Evolutionary conservation across 2,888 invertebrate species (phyloP), one percentile per base, ranked within the genome.

Genomic region (Aplocera efformata): DNA sequence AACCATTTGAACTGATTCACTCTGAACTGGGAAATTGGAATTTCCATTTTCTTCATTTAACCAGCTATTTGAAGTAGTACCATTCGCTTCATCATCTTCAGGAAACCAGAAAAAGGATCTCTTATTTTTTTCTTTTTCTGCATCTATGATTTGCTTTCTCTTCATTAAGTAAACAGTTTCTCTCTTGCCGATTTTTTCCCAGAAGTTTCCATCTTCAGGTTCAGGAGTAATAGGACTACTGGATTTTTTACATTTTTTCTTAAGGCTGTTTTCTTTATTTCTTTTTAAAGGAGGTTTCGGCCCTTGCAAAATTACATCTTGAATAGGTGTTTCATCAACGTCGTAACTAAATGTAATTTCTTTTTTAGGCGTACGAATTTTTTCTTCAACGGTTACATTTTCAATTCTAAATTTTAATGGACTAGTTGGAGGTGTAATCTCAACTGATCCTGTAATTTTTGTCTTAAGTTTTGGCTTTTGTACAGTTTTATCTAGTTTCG

Each of bases 131-230:
- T 84, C 78, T 55, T 70, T 80, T 7, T 64, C 66, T 46, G 90
- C 89, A 17, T 79, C 70, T 28, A 90, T 55, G 28, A 79, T 69
- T 68, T 90, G 82, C 60, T 89, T 90, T 45, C 91, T 85, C 58
- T 90, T 89, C 35, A 76, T 74, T 63, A 91, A 86, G 60, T 91
- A 91, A 26, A 92, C 74, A n/a, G 92, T 91, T 73, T 92, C 92
- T 44, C 92, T 77, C 53, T 90, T 89, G 3, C 91, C 92, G 47
- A 92, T 91, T 74, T 88, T 89, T 13, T 89, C 88, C 92, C 92
- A 92, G 76, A 92, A 92, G 63, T 92, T 91, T 7, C 82, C 84
- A 47, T 79, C 79, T 1, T 86, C 88, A 6, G 79, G 78, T 48
- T 84, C 86, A 20, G 82, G 79, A 1, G 84, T 81, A 9, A 54